Conservation (phyloP, 2,797 vertebrate genomes). For the Ataeniobius toweri region DNA sequence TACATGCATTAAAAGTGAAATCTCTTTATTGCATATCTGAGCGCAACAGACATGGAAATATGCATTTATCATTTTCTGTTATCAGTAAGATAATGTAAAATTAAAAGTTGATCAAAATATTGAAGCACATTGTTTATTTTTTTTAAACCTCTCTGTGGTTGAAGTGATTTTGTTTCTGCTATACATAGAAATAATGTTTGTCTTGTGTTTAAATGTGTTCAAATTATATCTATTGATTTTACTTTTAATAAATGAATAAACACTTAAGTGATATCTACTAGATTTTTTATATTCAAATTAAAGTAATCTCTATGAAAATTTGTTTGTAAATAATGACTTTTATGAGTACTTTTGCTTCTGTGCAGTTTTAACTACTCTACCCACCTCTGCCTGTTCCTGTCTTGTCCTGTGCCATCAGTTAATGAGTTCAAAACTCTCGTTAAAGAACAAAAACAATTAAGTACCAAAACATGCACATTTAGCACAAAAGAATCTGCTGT, state of each 20-base stretch:
- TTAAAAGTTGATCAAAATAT: too few relatives aligned
- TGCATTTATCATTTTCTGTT: too few relatives aligned
- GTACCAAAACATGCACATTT: constrained; percentile 1
- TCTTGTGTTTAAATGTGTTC: background rate
- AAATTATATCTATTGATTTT: background rate
- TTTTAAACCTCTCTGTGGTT: too few relatives aligned
- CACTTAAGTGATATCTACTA: background rate
- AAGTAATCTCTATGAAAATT: background rate
- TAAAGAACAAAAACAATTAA: constrained; percentile 13
- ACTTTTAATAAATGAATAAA: background rate
- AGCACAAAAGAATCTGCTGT: background rate
- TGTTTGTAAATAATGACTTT: background rate
- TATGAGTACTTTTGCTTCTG: background rate
- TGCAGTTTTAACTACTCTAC: constrained; percentile 7
- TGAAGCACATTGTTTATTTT: too few relatives aligned
- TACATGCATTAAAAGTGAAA: background rate
- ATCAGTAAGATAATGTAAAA: too few relatives aligned
- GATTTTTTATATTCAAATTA: background rate
- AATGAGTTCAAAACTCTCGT: constrained; percentile 34
- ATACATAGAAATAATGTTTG: too few relatives aligned
- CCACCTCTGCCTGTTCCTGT: constrained; percentile 35
- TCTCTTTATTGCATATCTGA: background rate
- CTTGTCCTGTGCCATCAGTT: constrained; percentile 29
- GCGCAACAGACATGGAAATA: background rate
- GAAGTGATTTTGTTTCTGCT: too few relatives aligned